Evolutionary conservation across 2,888 invertebrate genomes (phyloP), one percentile per base, ranked within the genome.

Genomic region (Tachina grossa): DNA sequence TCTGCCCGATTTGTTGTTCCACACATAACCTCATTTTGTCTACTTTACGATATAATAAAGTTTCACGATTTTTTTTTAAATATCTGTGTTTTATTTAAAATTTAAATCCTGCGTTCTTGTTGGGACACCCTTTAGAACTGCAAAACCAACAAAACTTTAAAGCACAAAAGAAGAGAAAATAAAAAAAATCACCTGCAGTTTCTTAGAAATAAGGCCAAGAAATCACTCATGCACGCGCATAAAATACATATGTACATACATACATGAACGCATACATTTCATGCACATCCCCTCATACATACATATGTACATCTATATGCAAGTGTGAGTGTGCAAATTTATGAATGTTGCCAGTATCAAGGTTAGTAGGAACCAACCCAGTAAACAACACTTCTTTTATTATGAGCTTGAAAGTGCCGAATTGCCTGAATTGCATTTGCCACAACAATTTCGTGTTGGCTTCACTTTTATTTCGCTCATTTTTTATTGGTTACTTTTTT

Each of bases 111-210:
- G n/a, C n/a, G n/a, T n/a, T n/a, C n/a, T n/a, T n/a, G n/a, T n/a
- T n/a, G n/a, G n/a, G n/a, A n/a, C n/a, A n/a, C n/a, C n/a, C n/a
- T n/a, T n/a, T n/a, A 68, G 59, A 41, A 63, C 47, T 71, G 80
- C 77, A 83, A 77, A 66, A 76, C 57, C 55, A 47, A 74, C 55
- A 45, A 78, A 86, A 88, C 87, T 49, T 55, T 59, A 59, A 53
- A 16, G 53, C 16, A 63, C 14, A 47, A 19, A 63, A 51, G 16
- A 74, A 57, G n/a, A 55, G 16, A 14, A 68, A 43, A 77, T 13
- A 55, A 63, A 84, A 88, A 86, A 80, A 87, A 88, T 90, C 92
- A 91, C 91, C 91, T 91, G 90, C 90, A 91, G 89, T 91, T 91
- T 91, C 90, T 89, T 86, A 86, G 90, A 91, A 90, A 89, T 86